Evolutionary conservation across 2,797 vertebrate species (phyloP).

Genomic region (Phoebastria nigripes): DNA sequence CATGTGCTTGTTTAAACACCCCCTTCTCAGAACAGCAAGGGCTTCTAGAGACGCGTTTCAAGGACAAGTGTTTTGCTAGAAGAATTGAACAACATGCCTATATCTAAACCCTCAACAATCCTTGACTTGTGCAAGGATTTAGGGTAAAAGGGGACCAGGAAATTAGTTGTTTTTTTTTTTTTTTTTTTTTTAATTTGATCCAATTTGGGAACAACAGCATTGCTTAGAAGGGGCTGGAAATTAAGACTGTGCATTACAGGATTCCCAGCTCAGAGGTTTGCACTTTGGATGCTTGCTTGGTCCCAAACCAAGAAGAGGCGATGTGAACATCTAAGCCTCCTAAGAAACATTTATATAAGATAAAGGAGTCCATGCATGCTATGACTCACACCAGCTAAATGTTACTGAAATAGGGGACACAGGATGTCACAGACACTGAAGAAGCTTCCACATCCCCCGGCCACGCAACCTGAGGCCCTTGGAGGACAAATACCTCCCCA

Average conservation of each 20-base stretch:
- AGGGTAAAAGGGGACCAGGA: background rate
- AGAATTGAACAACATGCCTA: accelerated
- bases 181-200: background rate
- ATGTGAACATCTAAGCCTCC: background rate
- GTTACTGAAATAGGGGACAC: background rate
- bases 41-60: background rate
- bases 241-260: background rate
- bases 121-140: background rate
- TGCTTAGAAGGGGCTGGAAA: background rate
- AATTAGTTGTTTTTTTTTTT: background rate
- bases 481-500: background rate
- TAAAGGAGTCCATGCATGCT: accelerated
- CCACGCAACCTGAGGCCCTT: background rate
- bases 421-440: accelerated
- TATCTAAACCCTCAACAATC: background rate
- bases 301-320: background rate
- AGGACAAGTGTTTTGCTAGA: background rate
- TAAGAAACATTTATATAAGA: background rate
- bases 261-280: background rate
- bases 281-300: background rate
- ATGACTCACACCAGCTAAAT: background rate
- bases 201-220: accelerated
- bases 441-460: background rate
- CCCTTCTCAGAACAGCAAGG: background rate
- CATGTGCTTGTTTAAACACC: accelerated